phyloP scores from a whole-genome alignment of 1,140 invertebrate genomes.

The Magallana ariakensis region DNA sequence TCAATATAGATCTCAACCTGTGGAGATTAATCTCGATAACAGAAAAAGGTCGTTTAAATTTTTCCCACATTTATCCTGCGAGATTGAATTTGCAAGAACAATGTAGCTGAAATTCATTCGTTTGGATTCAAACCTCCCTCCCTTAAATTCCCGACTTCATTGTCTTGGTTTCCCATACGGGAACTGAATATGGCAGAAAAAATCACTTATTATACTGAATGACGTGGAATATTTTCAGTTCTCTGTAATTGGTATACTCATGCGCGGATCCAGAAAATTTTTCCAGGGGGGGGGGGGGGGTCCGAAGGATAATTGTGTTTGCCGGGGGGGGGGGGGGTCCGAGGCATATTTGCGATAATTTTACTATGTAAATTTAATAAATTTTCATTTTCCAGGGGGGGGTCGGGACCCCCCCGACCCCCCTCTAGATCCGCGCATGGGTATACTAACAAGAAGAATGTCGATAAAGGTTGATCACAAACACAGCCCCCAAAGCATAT shows the following conservation, averaged over 20 bases:
- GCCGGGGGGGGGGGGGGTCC: too few species aligned
- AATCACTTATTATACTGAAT: not conserved
- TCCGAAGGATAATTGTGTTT: too few species aligned
- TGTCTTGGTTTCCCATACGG: not conserved
- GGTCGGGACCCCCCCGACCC: too few species aligned
- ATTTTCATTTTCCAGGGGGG: too few species aligned
- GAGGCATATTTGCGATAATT: too few species aligned
- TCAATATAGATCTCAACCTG: not conserved
- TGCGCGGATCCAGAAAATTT: too few species aligned
- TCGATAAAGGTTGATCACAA: too few species aligned
- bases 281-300: too few species aligned
- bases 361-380: too few species aligned
- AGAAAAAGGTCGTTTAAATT: not conserved
- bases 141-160: not conserved
- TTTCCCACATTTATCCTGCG: not conserved
- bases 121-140: not conserved
- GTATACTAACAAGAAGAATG: too few species aligned
- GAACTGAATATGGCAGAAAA: not conserved
- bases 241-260: not conserved
- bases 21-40: not conserved
- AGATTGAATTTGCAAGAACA: not conserved
- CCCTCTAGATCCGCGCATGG: too few species aligned
- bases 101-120: not conserved
- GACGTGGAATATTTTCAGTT: not conserved
- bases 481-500: too few species aligned